Base-by-base conservation (phyloP, 2,888 invertebrate species). In the Drosophila trichaetosa region DNA sequence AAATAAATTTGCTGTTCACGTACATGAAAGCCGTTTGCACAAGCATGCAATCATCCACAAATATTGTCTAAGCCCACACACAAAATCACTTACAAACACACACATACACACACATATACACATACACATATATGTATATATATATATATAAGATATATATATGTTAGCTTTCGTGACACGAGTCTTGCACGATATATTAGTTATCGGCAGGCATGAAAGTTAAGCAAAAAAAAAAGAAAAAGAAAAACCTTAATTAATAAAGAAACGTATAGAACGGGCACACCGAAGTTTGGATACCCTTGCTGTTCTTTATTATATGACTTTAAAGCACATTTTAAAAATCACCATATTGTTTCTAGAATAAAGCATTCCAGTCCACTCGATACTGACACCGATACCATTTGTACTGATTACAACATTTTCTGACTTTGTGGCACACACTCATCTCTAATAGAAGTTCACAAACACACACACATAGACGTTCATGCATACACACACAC, bases 21-120 rank as follows among this genome's bases (percentile, higher is more conserved):
- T 85, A 83, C 87, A 89, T 78, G 87, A 89, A 89, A 84, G 83
- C 84, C 89, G 83, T 89, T 85, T 89, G 90, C 89, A 89, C 87
- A 89, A 86, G 90, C 80, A 81, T 82, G 77, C 86, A 90, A 91
- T 87, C 86, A 87, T 82, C 90, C 88, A 87, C 90, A 87, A 89
- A 89, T 89, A 90, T 89, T 86, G 89, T 87, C 89, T 81, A 87
- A 83, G 49, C 81, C 62, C 62, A 72, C 53, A 58, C 68, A 64
- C 63, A 62, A 42, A 49, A 27, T 29, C 46, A 34, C 51, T 34
- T 27, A 63, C 60, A 46, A 38, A 27, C 36, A 42, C 27, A 21
- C 42, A 16, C 29, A 24, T 48, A 46, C 10, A 13, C 8, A 5
- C 18, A 38, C 24, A 38, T 13, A 34, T 0, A 13, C 1, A 13